Evolutionary conservation across 2,888 invertebrate species (phyloP).

Genomic region (Euphydryas editha): DNA sequence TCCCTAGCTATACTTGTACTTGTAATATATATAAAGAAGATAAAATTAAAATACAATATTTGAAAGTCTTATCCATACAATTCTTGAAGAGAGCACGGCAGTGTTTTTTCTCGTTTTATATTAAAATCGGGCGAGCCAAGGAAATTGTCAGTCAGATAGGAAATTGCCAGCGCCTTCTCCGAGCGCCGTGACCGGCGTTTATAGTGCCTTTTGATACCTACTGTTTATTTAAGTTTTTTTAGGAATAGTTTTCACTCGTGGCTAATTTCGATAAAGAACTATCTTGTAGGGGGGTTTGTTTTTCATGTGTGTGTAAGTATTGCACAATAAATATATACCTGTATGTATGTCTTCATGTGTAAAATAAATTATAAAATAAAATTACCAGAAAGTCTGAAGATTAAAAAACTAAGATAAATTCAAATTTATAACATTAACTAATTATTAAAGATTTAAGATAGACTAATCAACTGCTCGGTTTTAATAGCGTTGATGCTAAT

Average conservation of each 20-base stretch:
- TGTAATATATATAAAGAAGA: not conserved
- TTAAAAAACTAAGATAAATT: too few relatives aligned
- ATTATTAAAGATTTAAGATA: too few relatives aligned
- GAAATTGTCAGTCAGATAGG: slow-evolving; percentile 82
- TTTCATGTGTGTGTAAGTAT: too few relatives aligned
- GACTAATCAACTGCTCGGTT: too few relatives aligned
- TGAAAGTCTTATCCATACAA: slow-evolving; percentile 51
- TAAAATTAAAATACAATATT: not conserved
- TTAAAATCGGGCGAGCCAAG: slow-evolving; percentile 79
- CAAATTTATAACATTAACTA: too few relatives aligned
- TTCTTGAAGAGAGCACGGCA: slow-evolving; percentile 46
- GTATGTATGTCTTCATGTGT: not conserved
- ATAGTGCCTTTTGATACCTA: slow-evolving; percentile 44
- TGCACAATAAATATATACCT: not conserved
- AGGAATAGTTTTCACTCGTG: not conserved
- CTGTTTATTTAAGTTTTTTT: slow-evolving; percentile 25
- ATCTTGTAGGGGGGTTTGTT: too few relatives aligned
- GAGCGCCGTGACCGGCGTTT: slow-evolving; percentile 63
- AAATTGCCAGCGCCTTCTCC: slow-evolving; percentile 68
- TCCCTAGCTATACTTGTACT: too few relatives aligned
- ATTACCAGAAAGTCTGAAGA: too few relatives aligned
- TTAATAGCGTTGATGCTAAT: too few relatives aligned
- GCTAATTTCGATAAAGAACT: not conserved
- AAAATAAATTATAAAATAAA: not conserved
- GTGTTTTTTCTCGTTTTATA: slow-evolving; percentile 82